Evolutionary conservation across 2,113 vertebrate genomes (phyloP).

Genomic region (Ctenodactylus gundi): DNA sequence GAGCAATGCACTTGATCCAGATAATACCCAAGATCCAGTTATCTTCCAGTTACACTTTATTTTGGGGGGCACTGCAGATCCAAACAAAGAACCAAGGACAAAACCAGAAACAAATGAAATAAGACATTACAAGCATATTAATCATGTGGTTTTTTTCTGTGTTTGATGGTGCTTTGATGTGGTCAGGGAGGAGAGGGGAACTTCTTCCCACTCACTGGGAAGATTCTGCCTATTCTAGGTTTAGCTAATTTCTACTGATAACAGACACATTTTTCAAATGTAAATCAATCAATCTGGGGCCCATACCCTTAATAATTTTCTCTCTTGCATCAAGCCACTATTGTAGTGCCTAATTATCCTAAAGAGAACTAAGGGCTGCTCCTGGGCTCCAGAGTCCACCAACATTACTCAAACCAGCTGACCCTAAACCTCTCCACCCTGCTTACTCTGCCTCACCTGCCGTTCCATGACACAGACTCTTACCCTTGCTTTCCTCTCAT

Average conservation of each 20-base stretch:
- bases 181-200: too few relatives aligned
- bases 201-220: too few relatives aligned
- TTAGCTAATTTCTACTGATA: not conserved
- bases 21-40: too few relatives aligned
- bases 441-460: not conserved
- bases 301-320: not conserved
- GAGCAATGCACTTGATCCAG: too few relatives aligned
- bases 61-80: too few relatives aligned
- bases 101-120: not conserved
- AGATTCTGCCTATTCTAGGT: not conserved
- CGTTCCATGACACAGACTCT: not conserved
- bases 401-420: not conserved
- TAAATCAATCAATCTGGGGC: not conserved
- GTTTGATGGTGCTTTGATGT: not conserved
- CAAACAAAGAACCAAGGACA: not conserved
- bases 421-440: not conserved
- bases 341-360: not conserved
- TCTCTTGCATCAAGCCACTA: not conserved
- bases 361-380: not conserved
- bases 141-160: not conserved
- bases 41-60: too few relatives aligned
- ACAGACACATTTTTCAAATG: not conserved
- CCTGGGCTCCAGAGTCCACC: not conserved
- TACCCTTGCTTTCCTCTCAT: not conserved
- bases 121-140: not conserved